These are phyloP conservation scores for Xylota sylvarum DNA, from an alignment of 2,888 invertebrate species.

Conservation along the genomic window DNA sequence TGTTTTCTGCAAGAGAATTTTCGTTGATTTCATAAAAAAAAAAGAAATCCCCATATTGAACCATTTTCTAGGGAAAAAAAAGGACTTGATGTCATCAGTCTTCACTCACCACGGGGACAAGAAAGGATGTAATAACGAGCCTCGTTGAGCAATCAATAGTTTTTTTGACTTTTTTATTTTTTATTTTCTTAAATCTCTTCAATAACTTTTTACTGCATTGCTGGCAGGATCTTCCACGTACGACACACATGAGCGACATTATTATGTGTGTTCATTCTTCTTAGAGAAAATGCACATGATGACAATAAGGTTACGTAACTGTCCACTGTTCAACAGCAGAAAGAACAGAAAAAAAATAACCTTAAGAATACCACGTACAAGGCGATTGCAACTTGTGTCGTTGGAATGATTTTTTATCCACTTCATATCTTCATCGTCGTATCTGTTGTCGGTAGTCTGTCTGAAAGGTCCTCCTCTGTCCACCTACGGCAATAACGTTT, in stretches of 20 bases:
- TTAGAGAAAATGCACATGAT: slow-evolving; percentile 62
- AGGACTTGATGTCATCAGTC: slow-evolving; percentile 34
- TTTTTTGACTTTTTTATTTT: slow-evolving; percentile 26
- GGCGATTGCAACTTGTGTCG: slow-evolving; percentile 40
- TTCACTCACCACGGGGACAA: slow-evolving; percentile 62
- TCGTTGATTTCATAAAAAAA: slow-evolving; percentile 22
- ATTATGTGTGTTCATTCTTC: slow-evolving; percentile 56
- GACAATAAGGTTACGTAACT: slow-evolving; percentile 65
- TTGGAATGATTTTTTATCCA: slow-evolving; percentile 38
- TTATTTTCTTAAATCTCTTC: slow-evolving; percentile 27
- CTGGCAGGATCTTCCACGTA: slow-evolving; percentile 22
- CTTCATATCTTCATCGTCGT: slow-evolving; percentile 57
- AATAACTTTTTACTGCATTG: slow-evolving; percentile 55
- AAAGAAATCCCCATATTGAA: slow-evolving; percentile 17
- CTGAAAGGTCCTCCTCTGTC: slow-evolving; percentile 16
- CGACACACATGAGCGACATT: slow-evolving; percentile 46
- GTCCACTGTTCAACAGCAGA: slow-evolving; percentile 28
- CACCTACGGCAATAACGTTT: slow-evolving; percentile 49
- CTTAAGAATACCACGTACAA: slow-evolving; percentile 19
- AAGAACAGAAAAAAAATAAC: slow-evolving; percentile 14
- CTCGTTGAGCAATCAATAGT: slow-evolving; percentile 79
- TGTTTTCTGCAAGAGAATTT: slow-evolving; percentile 8
- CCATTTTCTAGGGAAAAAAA: slow-evolving; percentile 13
- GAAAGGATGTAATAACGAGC: slow-evolving; percentile 80
- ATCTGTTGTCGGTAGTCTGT: slow-evolving; percentile 34